phyloP scores from a whole-genome alignment of 2,888 invertebrate species.

The Hymenopus coronatus region DNA sequence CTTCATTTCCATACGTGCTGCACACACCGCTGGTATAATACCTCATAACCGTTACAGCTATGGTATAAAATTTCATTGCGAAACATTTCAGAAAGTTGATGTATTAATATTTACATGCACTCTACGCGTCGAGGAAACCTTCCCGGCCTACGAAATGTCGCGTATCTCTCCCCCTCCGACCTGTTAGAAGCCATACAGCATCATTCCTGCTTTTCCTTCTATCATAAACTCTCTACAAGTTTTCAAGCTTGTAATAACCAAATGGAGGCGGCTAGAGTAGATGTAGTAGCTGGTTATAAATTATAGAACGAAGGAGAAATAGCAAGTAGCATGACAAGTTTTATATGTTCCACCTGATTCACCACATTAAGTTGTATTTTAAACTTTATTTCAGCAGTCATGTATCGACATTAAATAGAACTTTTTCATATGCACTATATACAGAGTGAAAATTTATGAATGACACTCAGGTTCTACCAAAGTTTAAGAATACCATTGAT shows the following conservation, averaged over 20 bases:
- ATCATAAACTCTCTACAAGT: background rate
- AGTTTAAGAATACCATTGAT: too few species aligned
- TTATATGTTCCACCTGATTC: too few species aligned
- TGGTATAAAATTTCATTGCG: constrained; percentile 18
- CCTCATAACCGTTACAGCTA: constrained; percentile 13
- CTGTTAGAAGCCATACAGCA: background rate
- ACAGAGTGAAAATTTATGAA: too few species aligned
- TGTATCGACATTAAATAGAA: too few species aligned
- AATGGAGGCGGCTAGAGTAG: background rate
- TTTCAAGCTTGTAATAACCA: background rate
- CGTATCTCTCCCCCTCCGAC: background rate
- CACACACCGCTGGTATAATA: constrained; percentile 5
- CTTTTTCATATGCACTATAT: too few species aligned
- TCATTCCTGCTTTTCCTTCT: background rate
- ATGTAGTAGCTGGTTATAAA: too few species aligned
- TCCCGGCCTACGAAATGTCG: background rate
- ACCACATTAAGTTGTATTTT: too few species aligned
- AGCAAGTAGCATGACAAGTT: too few species aligned
- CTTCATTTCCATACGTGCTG: background rate
- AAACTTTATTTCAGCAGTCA: too few species aligned
- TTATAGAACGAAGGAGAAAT: too few species aligned
- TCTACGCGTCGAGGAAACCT: background rate
- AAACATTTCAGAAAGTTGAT: constrained; percentile 15
- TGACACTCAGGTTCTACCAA: too few species aligned
- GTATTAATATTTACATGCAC: constrained; percentile 19